phyloP scores from a whole-genome alignment of 2,797 vertebrate species.

The Diplodus sargus region DNA sequence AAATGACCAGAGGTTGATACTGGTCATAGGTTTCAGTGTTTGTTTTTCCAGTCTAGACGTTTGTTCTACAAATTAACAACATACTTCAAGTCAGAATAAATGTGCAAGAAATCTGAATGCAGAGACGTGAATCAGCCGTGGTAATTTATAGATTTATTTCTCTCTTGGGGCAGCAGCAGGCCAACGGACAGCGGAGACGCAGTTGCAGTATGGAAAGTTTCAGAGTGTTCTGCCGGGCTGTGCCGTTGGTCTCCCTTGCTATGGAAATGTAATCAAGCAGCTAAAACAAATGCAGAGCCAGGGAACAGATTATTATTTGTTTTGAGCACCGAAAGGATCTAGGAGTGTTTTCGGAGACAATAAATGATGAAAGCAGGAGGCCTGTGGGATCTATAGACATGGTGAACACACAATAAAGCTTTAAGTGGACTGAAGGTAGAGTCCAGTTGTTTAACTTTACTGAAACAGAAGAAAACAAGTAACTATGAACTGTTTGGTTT shows the following conservation, averaged over 20 bases:
- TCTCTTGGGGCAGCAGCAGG: conserved; percentile 7
- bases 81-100: background rate
- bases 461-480: background rate
- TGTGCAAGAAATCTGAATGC: background rate
- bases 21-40: background rate
- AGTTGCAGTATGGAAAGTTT: conserved; percentile 29
- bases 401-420: background rate
- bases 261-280: conserved; percentile 53
- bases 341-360: background rate
- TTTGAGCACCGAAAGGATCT: background rate
- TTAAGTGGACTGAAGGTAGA: background rate
- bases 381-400: background rate
- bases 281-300: conserved; percentile 5
- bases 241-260: background rate
- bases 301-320: conserved; percentile 2
- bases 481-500: background rate
- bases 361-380: conserved; percentile 8
- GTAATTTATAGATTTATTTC: conserved; percentile 46
- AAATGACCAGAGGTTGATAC: background rate
- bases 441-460: background rate
- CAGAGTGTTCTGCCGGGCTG: conserved; percentile 28
- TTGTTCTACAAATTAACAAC: conserved; percentile 1
- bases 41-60: conserved; percentile 8
- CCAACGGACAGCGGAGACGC: conserved; percentile 26
- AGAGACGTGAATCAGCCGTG: conserved; percentile 25